Evolutionary conservation across 2,113 vertebrate species (phyloP).

Genomic region (Scytalopus superciliaris): DNA sequence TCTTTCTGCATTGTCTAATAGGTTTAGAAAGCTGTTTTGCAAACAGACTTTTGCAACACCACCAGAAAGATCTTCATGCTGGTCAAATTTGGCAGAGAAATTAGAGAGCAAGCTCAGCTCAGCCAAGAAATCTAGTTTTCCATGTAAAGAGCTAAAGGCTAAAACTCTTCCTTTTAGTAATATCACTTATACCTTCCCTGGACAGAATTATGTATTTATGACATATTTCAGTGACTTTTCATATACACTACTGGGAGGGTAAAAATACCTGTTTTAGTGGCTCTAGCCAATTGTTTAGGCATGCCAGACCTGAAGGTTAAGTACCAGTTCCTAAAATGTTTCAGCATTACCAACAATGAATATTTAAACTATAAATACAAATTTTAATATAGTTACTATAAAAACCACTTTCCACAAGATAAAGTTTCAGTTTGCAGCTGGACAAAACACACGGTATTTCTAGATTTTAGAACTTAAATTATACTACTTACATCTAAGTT

Average conservation of each 20-base stretch:
- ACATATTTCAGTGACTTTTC: not conserved
- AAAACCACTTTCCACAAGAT: not conserved
- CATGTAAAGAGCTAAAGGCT: not conserved
- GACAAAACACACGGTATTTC: not conserved
- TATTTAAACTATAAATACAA: not conserved
- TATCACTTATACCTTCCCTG: not conserved
- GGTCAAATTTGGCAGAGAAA: not conserved
- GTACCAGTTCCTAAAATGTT: not conserved
- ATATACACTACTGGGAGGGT: not conserved
- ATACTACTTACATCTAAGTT: not conserved
- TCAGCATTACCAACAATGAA: not conserved
- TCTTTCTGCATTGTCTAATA: not conserved
- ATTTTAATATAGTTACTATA: not conserved
- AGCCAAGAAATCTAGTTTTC: not conserved
- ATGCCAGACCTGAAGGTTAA: not conserved
- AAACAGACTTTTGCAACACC: not conserved
- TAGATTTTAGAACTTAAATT: not conserved
- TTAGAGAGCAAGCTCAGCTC: not conserved
- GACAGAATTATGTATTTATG: not conserved
- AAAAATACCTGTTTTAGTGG: not conserved
- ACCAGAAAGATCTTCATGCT: not conserved
- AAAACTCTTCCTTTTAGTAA: not conserved
- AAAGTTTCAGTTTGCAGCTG: not conserved
- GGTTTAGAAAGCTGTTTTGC: not conserved
- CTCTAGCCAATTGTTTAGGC: not conserved